A percentile compares a stretch with the other conserved stretches of the same genome.
These are phyloP conservation scores for Brenthis hecate DNA, from an alignment of 2,888 invertebrate species.

Conservation along the genomic window DNA sequence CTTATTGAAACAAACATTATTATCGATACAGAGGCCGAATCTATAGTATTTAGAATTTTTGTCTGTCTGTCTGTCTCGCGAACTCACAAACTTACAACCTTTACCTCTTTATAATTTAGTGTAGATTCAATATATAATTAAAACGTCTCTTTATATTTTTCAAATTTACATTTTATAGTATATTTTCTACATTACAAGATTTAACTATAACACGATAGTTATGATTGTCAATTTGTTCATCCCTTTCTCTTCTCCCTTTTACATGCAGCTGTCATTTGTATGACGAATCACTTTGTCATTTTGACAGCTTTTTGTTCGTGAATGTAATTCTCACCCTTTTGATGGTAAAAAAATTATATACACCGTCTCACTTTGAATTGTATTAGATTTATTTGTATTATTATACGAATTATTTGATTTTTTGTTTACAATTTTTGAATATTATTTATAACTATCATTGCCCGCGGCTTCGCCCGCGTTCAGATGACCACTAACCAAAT, in stretches of 20 bases:
- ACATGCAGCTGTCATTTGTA: slow-evolving; percentile 72
- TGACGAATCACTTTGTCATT: slow-evolving; percentile 81
- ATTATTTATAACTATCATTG: too few species aligned
- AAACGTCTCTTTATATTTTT: too few species aligned
- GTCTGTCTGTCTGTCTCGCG: too few species aligned
- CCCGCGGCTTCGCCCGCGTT: too few species aligned
- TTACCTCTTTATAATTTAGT: too few species aligned
- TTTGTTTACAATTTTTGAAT: background rate
- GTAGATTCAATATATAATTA: too few species aligned
- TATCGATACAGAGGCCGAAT: too few species aligned
- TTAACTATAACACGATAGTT: slow-evolving; percentile 23
- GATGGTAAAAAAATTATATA: slow-evolving; percentile 42
- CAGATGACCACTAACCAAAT: too few species aligned
- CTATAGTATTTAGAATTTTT: too few species aligned
- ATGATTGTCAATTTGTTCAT: slow-evolving; percentile 55
- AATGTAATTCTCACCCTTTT: slow-evolving; percentile 76
- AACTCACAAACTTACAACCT: too few species aligned
- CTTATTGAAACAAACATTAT: too few species aligned
- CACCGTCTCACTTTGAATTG: slow-evolving; percentile 4
- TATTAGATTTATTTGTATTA: slow-evolving; percentile 5
- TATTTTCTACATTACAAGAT: slow-evolving; percentile 9
- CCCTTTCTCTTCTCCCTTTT: slow-evolving; percentile 46
- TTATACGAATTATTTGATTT: background rate
- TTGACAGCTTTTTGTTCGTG: slow-evolving; percentile 72
- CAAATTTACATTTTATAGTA: background rate